Evolutionary conservation across 2,888 invertebrate species (phyloP).

Genomic region (Hemithea aestivaria): DNA sequence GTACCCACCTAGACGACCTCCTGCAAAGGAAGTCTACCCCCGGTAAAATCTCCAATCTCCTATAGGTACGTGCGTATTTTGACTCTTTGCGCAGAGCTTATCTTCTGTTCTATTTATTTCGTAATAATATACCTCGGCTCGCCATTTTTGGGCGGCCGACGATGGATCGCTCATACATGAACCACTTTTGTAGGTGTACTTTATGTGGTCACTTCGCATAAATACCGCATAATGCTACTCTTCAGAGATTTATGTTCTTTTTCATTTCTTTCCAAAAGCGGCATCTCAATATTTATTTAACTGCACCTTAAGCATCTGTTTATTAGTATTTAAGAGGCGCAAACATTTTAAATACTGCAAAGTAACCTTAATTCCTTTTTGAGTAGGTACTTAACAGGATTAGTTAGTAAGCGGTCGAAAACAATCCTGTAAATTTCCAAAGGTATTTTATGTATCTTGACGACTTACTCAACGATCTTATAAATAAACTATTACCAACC

Average conservation of each 20-base stretch:
- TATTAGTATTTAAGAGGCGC: constrained; percentile 9
- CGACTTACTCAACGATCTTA: too few relatives aligned
- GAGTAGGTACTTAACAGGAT: neutral
- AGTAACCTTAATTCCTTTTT: constrained; percentile 6
- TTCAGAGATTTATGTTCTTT: constrained; percentile 37
- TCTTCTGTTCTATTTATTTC: too few relatives aligned
- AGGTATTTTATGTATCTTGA: too few relatives aligned
- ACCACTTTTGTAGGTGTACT: constrained; percentile 37
- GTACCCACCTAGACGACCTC: too few relatives aligned
- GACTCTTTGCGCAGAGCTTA: too few relatives aligned
- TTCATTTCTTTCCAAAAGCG: constrained; percentile 16
- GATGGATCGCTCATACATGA: constrained; percentile 31
- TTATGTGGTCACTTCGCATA: constrained; percentile 35
- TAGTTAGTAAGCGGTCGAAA: too few relatives aligned
- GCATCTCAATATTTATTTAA: constrained; percentile 17
- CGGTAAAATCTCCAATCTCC: too few relatives aligned
- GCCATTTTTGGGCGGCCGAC: constrained; percentile 57
- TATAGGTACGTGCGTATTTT: too few relatives aligned
- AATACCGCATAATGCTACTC: constrained; percentile 35
- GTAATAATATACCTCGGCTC: too few relatives aligned
- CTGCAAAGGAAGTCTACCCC: too few relatives aligned
- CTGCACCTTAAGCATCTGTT: constrained; percentile 7
- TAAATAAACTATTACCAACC: too few relatives aligned
- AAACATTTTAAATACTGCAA: constrained; percentile 6
- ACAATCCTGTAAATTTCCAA: too few relatives aligned